phyloP scores from a whole-genome alignment of 2,797 vertebrate genomes.

The Sebastes goodei region DNA sequence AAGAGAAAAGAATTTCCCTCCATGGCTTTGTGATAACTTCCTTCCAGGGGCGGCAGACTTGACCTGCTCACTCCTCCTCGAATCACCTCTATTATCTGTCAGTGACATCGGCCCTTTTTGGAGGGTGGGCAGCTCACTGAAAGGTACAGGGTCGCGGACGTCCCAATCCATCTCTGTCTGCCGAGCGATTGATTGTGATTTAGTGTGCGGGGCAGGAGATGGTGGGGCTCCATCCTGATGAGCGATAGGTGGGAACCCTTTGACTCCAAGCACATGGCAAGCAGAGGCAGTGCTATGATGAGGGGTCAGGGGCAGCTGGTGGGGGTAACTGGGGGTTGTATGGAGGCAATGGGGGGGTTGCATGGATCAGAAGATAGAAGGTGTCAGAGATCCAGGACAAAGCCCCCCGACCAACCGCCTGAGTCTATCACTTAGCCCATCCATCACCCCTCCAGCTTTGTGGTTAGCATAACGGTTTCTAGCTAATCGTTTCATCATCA shows the following conservation, averaged over 20 bases:
- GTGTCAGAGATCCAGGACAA: conserved; percentile 75
- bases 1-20: conserved; percentile 68
- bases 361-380: conserved; percentile 71
- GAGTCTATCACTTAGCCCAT: conserved; percentile 79
- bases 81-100: conserved; percentile 75
- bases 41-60: conserved; percentile 76
- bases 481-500: conserved; percentile 91
- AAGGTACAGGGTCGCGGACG: conserved; percentile 75
- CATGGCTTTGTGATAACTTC: conserved; percentile 75
- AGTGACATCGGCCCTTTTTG: conserved; percentile 75
- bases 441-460: conserved; percentile 80
- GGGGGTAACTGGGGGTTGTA: conserved; percentile 66
- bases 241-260: conserved; percentile 79
- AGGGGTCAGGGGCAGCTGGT: conserved; percentile 84
- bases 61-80: conserved; percentile 71
- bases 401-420: conserved; percentile 65
- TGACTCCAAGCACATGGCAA: conserved; percentile 80
- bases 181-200: conserved; percentile 77
- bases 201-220: conserved; percentile 64
- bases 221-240: conserved; percentile 75
- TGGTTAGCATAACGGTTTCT: conserved; percentile 84
- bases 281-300: conserved; percentile 73
- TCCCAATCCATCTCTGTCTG: conserved; percentile 85
- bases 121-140: conserved; percentile 59
- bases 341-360: conserved; percentile 43